Base-by-base conservation (phyloP, 1,140 invertebrate genomes). In the Ostrea denselamellosa region DNA sequence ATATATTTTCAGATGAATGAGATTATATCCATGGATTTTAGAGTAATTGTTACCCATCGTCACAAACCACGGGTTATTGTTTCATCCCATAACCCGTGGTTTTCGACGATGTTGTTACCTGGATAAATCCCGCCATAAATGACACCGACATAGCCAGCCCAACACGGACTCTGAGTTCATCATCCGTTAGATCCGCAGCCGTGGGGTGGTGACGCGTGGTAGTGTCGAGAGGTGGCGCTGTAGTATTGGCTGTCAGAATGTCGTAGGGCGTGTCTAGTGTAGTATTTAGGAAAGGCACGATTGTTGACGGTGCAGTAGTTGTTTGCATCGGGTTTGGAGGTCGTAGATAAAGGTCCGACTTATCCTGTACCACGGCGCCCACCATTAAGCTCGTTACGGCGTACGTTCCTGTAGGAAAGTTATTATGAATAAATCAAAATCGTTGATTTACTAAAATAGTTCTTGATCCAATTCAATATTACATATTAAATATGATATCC, bases 301-400 rank as follows among this genome's bases (percentile, higher is more conserved):
- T 51, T n/a, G 81, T 34, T 0, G 86, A 77, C 28, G 86, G 19
- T 25, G 44, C 22, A n/a, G 58, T 19, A 77, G 56, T 17, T 52
- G 85, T 25, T 65, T 83, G 28, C 22, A 86, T 86, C 12, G 82
- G 86, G 14, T 82, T 82, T 2, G 87, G 34, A 14, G 8, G 52
- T 71, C 22, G n/a, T 8, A 71, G 68, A 25, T 28, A 89, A 12
- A 71, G 9, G 22, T 71, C 68, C 0, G 68, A 92, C 91, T 65
- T 91, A 90, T 83, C 68, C 22, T 93, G 92, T 9, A 95, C 94
- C 8, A 94, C 92, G 52, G 92, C 90, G 34, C 95, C 95, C 3
- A 95, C 92, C 95, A 95, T 95, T 82, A 95, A 89, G 89, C 94
- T 93, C 25, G 95, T 91, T 17, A 95, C 95, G 56, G 95, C 95